phyloP scores from a whole-genome alignment of 2,113 vertebrate species.

The Toxotes jaculatrix region DNA sequence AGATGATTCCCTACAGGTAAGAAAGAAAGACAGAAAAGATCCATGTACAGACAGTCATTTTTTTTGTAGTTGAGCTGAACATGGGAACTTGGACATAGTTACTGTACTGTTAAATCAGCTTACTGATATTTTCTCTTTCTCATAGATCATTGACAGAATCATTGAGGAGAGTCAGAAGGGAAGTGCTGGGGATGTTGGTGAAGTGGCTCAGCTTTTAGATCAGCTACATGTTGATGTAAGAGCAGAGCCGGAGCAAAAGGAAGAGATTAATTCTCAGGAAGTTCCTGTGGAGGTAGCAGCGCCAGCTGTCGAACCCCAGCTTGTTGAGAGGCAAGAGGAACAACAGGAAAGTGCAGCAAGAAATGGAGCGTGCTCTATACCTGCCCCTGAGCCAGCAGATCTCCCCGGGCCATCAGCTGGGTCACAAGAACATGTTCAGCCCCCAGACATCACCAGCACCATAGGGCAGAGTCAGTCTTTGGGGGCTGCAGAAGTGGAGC shows the following conservation, averaged over 20 bases:
- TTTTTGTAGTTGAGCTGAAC: not conserved
- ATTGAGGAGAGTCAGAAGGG: slow-evolving; percentile 95
- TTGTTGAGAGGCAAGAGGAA: slow-evolving; percentile 43
- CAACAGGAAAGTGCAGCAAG: slow-evolving; percentile 35
- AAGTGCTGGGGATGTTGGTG: slow-evolving; percentile 78
- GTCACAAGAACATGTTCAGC: slow-evolving; percentile 65
- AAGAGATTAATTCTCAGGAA: slow-evolving; percentile 57
- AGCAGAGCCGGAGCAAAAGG: slow-evolving; percentile 39
- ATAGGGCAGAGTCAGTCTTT: slow-evolving; percentile 62
- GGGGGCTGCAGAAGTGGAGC: slow-evolving; percentile 61
- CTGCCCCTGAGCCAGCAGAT: slow-evolving; percentile 39
- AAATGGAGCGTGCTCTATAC: slow-evolving; percentile 48
- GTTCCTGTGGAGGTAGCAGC: slow-evolving; percentile 66
- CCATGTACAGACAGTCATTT: not conserved
- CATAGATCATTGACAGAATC: slow-evolving; percentile 97
- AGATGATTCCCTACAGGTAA: slow-evolving; percentile 84
- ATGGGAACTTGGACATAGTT: not conserved
- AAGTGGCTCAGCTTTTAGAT: slow-evolving; percentile 84
- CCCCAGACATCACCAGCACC: slow-evolving; percentile 84
- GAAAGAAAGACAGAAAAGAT: not conserved
- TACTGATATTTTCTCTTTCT: slow-evolving; percentile 47
- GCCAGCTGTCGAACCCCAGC: slow-evolving; percentile 38
- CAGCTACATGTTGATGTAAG: slow-evolving; percentile 65
- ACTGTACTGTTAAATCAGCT: not conserved
- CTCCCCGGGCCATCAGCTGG: slow-evolving; percentile 28